These are phyloP conservation scores for Nebria salina DNA, from an alignment of 2,888 invertebrate genomes.

Conservation along the genomic window DNA sequence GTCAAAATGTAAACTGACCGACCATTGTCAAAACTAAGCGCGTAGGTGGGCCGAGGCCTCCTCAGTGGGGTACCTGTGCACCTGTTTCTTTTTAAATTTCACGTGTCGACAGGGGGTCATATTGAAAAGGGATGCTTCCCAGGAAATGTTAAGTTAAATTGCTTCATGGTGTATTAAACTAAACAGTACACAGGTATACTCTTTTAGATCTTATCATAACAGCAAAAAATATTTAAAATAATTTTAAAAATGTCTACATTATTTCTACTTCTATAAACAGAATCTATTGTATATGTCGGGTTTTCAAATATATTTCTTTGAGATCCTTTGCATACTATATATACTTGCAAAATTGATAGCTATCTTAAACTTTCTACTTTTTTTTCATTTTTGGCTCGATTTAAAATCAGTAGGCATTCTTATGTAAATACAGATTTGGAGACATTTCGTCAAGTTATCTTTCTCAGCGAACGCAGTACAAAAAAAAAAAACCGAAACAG, in stretches of 20 bases:
- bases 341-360: neutral
- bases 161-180: neutral
- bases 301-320: neutral
- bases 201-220: neutral
- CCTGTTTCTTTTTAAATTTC: neutral
- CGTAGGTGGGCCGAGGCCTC: neutral
- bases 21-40: neutral
- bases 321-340: neutral
- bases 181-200: neutral
- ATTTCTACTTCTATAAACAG: too few species aligned
- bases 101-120: neutral
- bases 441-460: conserved; percentile 30
- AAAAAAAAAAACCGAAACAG: neutral
- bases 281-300: too few species aligned
- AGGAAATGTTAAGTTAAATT: neutral
- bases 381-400: neutral
- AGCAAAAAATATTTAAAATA: neutral
- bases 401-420: conserved; percentile 33
- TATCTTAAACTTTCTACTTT: neutral
- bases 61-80: neutral
- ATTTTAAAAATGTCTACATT: too few species aligned
- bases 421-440: conserved; percentile 32
- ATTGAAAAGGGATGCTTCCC: neutral
- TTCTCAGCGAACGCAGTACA: neutral
- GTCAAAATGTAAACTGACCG: neutral